Evolutionary conservation across 2,113 vertebrate species (phyloP).

Genomic region (Indri indri): DNA sequence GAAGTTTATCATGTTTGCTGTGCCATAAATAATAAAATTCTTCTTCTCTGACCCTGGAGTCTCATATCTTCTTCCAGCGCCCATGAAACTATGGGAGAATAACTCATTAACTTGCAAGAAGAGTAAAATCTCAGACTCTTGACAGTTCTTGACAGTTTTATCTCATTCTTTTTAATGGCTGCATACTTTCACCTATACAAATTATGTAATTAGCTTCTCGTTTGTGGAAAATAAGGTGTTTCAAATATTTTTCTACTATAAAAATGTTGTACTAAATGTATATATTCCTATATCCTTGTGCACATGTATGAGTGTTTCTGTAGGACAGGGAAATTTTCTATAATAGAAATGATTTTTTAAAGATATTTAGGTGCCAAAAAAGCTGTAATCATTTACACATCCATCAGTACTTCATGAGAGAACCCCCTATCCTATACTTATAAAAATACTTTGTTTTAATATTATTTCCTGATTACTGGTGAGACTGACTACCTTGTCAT

Average conservation of each 20-base stretch:
- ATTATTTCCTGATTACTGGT: neutral
- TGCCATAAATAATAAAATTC: neutral
- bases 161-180: neutral
- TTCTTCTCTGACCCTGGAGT: neutral
- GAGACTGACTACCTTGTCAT: neutral
- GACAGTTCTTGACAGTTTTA: neutral
- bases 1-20: neutral
- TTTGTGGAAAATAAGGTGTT: neutral
- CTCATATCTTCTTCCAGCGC: neutral
- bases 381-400: neutral
- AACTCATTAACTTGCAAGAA: neutral
- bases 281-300: neutral
- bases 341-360: neutral
- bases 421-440: neutral
- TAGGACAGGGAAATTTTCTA: neutral
- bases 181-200: neutral
- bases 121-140: neutral
- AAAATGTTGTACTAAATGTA: neutral
- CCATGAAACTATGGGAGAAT: neutral
- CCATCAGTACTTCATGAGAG: neutral
- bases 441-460: conserved; percentile 10
- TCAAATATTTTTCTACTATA: neutral
- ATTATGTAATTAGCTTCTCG: neutral
- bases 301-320: neutral
- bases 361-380: neutral